phyloP scores from a whole-genome alignment of 2,888 invertebrate species.

The Archips crataeganus region DNA sequence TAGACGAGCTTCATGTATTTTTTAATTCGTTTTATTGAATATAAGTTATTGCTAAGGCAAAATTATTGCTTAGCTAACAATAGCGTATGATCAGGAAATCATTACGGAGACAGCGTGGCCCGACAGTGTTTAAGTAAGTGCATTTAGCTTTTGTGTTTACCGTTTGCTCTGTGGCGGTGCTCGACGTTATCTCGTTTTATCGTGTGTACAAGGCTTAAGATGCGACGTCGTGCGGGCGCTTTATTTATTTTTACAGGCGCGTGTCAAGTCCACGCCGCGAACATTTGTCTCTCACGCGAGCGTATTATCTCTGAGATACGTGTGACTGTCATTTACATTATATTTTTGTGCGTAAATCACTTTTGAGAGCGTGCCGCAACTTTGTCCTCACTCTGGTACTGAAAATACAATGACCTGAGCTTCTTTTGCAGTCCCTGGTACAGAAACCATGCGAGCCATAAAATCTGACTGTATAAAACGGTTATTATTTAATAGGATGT shows the following conservation, averaged over 20 bases:
- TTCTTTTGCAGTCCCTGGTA: constrained; percentile 15
- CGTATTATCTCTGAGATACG: constrained; percentile 68
- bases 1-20: constrained; percentile 2
- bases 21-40: neutral
- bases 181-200: constrained; percentile 50
- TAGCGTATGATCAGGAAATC: neutral
- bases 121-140: constrained; percentile 20
- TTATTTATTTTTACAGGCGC: constrained; percentile 73
- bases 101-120: neutral
- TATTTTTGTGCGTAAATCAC: constrained; percentile 57
- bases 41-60: too few species aligned
- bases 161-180: constrained; percentile 11
- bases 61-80: neutral
- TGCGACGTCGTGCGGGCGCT: constrained; percentile 55
- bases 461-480: too few species aligned
- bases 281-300: constrained; percentile 68
- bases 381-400: constrained; percentile 30
- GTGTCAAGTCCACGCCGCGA: constrained; percentile 69
- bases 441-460: too few species aligned
- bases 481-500: too few species aligned
- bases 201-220: constrained; percentile 55
- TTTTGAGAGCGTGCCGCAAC: constrained; percentile 33
- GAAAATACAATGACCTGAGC: constrained; percentile 24
- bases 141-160: constrained; percentile 30
- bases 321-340: constrained; percentile 62